These are phyloP conservation scores for Typhlichthys eigenmanni DNA, from an alignment of 2,797 vertebrate genomes.

Conservation along the genomic window DNA sequence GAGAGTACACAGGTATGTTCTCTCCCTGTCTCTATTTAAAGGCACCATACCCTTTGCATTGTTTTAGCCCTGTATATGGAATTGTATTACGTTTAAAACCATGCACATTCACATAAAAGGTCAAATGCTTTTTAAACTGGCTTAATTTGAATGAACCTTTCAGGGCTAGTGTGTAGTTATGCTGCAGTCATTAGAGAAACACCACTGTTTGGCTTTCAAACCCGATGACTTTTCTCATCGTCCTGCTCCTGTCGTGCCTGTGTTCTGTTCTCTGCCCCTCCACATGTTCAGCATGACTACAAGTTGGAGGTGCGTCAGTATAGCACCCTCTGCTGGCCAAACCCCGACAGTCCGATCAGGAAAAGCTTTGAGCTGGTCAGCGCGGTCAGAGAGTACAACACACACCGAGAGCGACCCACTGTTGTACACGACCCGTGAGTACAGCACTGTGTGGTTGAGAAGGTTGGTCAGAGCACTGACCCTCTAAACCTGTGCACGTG, in stretches of 20 bases:
- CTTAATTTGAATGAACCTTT: too few species aligned
- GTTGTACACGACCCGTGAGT: conserved; percentile 94
- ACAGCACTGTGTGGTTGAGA: background rate
- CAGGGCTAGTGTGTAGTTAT: too few species aligned
- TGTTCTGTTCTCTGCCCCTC: conserved; percentile 1
- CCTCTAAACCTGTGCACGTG: background rate
- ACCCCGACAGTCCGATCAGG: conserved; percentile 94
- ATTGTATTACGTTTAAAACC: too few species aligned
- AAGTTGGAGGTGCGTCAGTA: conserved; percentile 90
- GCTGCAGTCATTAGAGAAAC: too few species aligned
- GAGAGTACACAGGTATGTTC: conserved; percentile 86
- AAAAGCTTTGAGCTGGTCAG: conserved; percentile 92
- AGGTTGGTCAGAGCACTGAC: background rate
- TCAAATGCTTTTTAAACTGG: too few species aligned
- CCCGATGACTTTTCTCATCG: background rate
- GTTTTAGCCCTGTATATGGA: too few species aligned
- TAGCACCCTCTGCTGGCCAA: conserved; percentile 90
- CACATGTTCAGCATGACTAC: conserved; percentile 80
- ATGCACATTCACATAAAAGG: too few species aligned
- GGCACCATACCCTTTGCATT: too few species aligned
- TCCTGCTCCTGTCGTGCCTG: background rate
- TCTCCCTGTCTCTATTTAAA: background rate
- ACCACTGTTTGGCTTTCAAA: too few species aligned
- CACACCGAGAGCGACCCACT: conserved; percentile 80
- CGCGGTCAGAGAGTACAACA: conserved; percentile 85